phyloP scores from a whole-genome alignment of 2,888 invertebrate genomes.

The Liopterus haemorrhoidalis region DNA sequence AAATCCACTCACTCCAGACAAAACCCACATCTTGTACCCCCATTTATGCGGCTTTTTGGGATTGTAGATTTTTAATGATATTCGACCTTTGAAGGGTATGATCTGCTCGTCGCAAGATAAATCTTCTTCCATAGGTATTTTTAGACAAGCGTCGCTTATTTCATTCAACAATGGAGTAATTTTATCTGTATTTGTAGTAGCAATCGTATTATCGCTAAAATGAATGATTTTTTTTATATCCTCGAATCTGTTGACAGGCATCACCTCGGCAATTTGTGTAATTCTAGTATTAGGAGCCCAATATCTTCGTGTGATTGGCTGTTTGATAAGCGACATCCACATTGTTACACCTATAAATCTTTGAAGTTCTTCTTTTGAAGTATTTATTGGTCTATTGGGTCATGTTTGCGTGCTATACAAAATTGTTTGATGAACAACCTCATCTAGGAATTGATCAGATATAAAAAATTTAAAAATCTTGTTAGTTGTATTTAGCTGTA shows the following conservation, averaged over 20 bases:
- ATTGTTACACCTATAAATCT: background rate
- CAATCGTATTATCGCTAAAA: constrained; percentile 9
- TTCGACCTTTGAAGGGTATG: constrained; percentile 25
- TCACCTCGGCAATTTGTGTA: constrained; percentile 22
- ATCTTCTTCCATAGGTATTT: constrained; percentile 23
- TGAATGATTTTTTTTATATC: constrained; percentile 22
- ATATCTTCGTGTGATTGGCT: no score
- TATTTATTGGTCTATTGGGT: constrained; percentile 1
- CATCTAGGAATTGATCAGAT: no score
- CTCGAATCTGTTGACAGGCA: constrained; percentile 25
- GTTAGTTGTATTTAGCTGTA: no score
- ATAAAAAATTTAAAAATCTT: no score
- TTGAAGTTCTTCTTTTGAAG: constrained; percentile 4
- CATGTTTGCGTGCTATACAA: no score
- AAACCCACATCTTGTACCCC: constrained; percentile 34
- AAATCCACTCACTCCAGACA: constrained; percentile 30
- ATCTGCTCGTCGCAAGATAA: constrained; percentile 24
- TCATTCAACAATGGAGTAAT: constrained; percentile 22
- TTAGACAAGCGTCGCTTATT: constrained; percentile 16
- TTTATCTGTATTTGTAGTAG: constrained; percentile 14
- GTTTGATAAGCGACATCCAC: background rate
- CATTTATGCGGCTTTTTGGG: constrained; percentile 37
- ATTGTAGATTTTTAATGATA: constrained; percentile 32
- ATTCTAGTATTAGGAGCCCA: no score
- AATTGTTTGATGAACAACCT: no score